Evolutionary conservation across 1,140 invertebrate species (phyloP).

Genomic region (Pteromalus puparum): DNA sequence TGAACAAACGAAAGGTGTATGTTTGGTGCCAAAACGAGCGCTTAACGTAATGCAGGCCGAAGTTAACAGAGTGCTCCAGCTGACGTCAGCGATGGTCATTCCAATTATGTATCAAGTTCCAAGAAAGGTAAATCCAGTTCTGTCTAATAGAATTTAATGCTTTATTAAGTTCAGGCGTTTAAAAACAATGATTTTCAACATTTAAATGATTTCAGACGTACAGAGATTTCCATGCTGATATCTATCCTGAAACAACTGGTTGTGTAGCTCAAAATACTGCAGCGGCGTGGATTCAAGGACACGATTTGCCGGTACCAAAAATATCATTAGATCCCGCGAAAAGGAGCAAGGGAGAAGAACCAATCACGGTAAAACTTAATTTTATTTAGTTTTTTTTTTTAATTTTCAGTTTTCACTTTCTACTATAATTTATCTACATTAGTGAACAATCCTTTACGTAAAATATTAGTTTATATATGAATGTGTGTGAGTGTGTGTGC

Average conservation of each 20-base stretch:
- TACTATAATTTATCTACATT: slow-evolving; percentile 23
- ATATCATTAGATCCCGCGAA: slow-evolving; percentile 88
- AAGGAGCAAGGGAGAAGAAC: slow-evolving; percentile 77
- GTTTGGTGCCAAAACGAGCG: slow-evolving; percentile 92
- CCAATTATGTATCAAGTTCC: slow-evolving; percentile 96
- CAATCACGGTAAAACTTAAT: slow-evolving; percentile 77
- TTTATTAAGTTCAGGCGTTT: background rate
- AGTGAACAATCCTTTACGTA: slow-evolving; percentile 29
- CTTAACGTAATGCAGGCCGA: slow-evolving; percentile 96
- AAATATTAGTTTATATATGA: slow-evolving; percentile 14
- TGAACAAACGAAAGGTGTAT: slow-evolving; percentile 94
- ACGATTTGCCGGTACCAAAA: slow-evolving; percentile 83
- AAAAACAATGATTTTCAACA: slow-evolving; percentile 15
- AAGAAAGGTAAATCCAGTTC: slow-evolving; percentile 82
- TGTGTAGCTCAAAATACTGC: slow-evolving; percentile 85
- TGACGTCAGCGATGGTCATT: slow-evolving; percentile 90
- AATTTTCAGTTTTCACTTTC: slow-evolving; percentile 54
- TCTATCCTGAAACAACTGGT: slow-evolving; percentile 92
- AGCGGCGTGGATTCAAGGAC: slow-evolving; percentile 85
- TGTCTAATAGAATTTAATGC: background rate
- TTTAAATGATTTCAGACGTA: slow-evolving; percentile 81
- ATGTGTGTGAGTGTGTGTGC: slow-evolving; percentile 31
- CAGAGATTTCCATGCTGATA: slow-evolving; percentile 93
- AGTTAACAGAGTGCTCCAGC: slow-evolving; percentile 91
- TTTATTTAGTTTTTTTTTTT: slow-evolving; percentile 40